Percentiles rank a stretch among this genome's conserved stretches.
Conservation (phyloP, 2,888 invertebrate species). For the Bombyx huttoni region DNA sequence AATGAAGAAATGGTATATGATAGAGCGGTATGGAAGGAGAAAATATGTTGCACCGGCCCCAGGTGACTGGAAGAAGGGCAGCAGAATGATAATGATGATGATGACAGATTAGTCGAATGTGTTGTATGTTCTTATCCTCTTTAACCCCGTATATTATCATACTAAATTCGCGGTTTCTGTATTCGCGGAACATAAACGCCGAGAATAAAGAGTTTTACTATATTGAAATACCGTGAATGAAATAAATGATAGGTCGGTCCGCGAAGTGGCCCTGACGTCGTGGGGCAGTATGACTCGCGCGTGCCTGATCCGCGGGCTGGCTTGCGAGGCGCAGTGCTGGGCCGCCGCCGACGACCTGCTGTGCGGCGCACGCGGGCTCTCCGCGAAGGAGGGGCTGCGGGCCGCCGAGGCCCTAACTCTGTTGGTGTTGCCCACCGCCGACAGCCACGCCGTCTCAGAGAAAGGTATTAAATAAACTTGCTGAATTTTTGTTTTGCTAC, state of each 20-base stretch:
- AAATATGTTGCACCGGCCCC: no score
- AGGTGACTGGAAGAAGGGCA: no score
- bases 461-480: constrained; percentile 25
- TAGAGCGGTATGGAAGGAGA: no score
- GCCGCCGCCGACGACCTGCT: constrained; percentile 29
- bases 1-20: no score
- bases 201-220: no score
- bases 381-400: constrained; percentile 25
- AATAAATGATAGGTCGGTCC: constrained; percentile 31
- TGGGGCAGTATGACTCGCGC: constrained; percentile 49
- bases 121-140: no score
- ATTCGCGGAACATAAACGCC: no score
- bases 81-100: no score
- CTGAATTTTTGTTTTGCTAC: no score
- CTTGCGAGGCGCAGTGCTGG: constrained; percentile 37
- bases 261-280: constrained; percentile 44
- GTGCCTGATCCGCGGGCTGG: constrained; percentile 26
- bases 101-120: not conserved
- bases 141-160: no score
- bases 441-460: constrained; percentile 36
- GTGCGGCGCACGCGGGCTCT: constrained; percentile 10
- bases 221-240: no score
- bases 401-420: constrained; percentile 43
- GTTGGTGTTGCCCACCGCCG: constrained; percentile 43
- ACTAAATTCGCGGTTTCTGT: no score